phyloP scores from a whole-genome alignment of 2,797 vertebrate species.

The Parotocinclus haroldoi region DNA sequence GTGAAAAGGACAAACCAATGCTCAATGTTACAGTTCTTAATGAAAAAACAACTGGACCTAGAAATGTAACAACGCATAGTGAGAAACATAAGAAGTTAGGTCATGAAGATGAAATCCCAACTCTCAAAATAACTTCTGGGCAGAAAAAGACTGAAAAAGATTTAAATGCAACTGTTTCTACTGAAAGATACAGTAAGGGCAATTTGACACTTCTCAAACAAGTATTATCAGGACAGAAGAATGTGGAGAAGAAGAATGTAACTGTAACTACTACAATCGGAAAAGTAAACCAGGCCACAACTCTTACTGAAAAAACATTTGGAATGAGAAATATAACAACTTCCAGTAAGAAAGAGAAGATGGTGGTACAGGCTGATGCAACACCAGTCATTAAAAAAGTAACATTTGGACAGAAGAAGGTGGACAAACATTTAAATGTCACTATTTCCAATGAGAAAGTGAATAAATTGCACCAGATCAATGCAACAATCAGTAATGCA shows the following conservation, averaged over 20 bases:
- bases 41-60: neutral
- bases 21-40: neutral
- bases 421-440: neutral
- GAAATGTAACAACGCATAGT: neutral
- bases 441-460: slow-evolving; percentile 14
- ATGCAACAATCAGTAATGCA: neutral
- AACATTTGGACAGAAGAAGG: neutral
- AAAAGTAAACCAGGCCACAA: too few species aligned
- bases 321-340: too few species aligned
- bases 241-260: too few species aligned
- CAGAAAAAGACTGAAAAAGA: neutral
- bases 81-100: neutral
- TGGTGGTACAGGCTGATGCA: neutral
- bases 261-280: too few species aligned
- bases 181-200: neutral
- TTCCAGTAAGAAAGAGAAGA: too few species aligned
- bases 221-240: too few species aligned
- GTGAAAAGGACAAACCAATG: slow-evolving; percentile 15
- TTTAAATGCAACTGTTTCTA: slow-evolving; percentile 5
- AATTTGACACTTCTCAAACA: neutral
- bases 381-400: neutral
- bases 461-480: neutral
- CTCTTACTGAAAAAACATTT: too few species aligned
- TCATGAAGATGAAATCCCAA: neutral
- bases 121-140: neutral